Evolutionary conservation across 30 jellyfish, hydroid and myxozoan genomes (phyloP).

Genomic region (Haliclystus octoradiatus): DNA sequence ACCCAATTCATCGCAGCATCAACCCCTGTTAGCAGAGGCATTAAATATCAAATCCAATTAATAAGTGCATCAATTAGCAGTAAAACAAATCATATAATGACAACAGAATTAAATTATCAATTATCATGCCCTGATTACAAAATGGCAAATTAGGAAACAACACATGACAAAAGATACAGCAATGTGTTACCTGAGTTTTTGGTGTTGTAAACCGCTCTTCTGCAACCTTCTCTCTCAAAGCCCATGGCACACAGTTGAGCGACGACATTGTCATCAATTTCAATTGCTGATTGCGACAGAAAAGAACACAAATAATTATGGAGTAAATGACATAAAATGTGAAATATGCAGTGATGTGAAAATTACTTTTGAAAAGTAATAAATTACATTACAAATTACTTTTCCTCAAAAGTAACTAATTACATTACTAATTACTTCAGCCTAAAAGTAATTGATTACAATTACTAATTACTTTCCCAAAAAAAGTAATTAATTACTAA

Average conservation of each 20-base stretch:
- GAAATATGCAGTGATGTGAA: too few species aligned
- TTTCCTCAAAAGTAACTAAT: too few species aligned
- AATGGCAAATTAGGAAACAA: neutral
- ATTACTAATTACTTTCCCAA: too few species aligned
- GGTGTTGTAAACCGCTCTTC: slow-evolving; percentile 71
- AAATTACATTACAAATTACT: too few species aligned
- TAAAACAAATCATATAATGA: neutral
- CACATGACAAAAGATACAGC: neutral
- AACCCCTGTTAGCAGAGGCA: slow-evolving; percentile 37
- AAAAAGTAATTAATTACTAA: too few species aligned
- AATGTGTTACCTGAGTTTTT: slow-evolving; percentile 58
- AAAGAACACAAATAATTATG: too few species aligned
- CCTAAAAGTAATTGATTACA: too few species aligned
- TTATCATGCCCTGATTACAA: too few species aligned
- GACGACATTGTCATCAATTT: slow-evolving; percentile 37
- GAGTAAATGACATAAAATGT: too few species aligned
- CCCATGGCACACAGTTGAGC: slow-evolving; percentile 86
- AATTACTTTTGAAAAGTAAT: too few species aligned
- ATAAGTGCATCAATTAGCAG: neutral
- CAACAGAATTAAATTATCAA: too few species aligned
- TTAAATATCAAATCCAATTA: neutral
- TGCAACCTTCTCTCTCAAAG: slow-evolving; percentile 83
- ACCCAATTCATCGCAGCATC: slow-evolving; percentile 98
- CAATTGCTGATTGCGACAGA: slow-evolving; percentile 4
- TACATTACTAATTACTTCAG: too few species aligned